Conservation (phyloP, 2,888 invertebrate species). For the Oscheius sp. region DNA sequence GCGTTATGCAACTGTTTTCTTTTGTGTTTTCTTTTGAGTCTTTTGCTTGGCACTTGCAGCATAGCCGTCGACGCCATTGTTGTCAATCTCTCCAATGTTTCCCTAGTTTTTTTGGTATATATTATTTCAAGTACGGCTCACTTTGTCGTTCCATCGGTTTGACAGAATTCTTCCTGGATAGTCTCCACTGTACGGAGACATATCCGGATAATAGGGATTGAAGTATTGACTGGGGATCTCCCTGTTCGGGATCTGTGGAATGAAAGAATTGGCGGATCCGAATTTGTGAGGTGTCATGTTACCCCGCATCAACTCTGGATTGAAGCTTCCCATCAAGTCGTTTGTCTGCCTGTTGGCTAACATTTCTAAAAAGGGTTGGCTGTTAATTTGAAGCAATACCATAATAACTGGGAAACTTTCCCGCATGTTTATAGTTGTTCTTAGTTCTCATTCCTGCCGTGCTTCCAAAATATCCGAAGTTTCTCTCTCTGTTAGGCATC, state of each 20-base stretch:
- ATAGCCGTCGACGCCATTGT: constrained; percentile 8
- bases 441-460: constrained; percentile 23
- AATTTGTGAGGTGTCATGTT: constrained; percentile 23
- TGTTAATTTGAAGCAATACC: constrained; percentile 5
- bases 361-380: neutral
- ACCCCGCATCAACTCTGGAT: neutral
- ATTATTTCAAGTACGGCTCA: neutral
- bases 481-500: constrained; percentile 9
- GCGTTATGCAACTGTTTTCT: constrained; percentile 6
- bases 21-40: constrained; percentile 11
- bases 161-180: constrained; percentile 20
- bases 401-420: constrained; percentile 37
- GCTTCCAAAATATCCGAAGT: constrained; percentile 27
- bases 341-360: constrained; percentile 43
- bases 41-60: constrained; percentile 17
- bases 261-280: constrained; percentile 10
- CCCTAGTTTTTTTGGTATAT: no score
- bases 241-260: constrained; percentile 20
- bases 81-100: constrained; percentile 15
- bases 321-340: constrained; percentile 49
- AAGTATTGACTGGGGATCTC: constrained; percentile 10
- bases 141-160: constrained; percentile 31
- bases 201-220: constrained; percentile 24
- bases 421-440: constrained; percentile 8
- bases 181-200: constrained; percentile 3